Evolutionary conservation across 2,113 vertebrate species (phyloP).

Genomic region (Hippopotamus amphibius): DNA sequence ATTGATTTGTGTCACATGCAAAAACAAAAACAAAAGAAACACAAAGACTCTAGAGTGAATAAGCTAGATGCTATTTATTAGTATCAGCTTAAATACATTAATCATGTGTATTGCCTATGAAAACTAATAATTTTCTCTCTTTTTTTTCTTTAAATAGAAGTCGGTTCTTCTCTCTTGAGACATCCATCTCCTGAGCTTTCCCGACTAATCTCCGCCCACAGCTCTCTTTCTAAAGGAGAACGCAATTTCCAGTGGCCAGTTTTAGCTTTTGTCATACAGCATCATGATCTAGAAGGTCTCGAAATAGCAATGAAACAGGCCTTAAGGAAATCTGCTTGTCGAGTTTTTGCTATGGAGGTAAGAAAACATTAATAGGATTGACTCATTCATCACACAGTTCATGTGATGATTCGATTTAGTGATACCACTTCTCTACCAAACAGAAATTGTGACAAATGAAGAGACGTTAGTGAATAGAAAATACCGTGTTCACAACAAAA

Average conservation of each 20-base stretch:
- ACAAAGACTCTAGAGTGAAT: constrained; percentile 8
- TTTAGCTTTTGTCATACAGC: constrained; percentile 98
- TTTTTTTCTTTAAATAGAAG: constrained; percentile 90
- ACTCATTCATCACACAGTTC: neutral
- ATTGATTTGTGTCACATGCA: neutral
- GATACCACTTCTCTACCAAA: neutral
- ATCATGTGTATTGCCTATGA: neutral
- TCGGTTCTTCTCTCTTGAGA: constrained; percentile 97
- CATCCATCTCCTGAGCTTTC: constrained; percentile 99
- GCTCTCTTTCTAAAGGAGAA: constrained; percentile 98
- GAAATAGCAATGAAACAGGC: constrained; percentile 99
- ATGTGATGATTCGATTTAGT: constrained; percentile 25
- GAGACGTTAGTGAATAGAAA: neutral
- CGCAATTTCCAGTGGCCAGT: constrained; percentile 99
- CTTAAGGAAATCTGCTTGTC: constrained; percentile 97
- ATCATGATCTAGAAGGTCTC: constrained; percentile 98
- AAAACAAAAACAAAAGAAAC: neutral
- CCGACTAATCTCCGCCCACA: constrained; percentile 97
- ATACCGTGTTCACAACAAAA: neutral
- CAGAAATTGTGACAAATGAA: constrained; percentile 30
- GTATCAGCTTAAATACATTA: constrained; percentile 25
- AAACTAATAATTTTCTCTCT: constrained; percentile 68
- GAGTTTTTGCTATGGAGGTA: constrained; percentile 99
- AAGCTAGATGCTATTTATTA: constrained; percentile 27
- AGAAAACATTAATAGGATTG: constrained; percentile 38